Evolutionary conservation across 2,113 vertebrate species (phyloP).

Genomic region (Burhinus bistriatus): DNA sequence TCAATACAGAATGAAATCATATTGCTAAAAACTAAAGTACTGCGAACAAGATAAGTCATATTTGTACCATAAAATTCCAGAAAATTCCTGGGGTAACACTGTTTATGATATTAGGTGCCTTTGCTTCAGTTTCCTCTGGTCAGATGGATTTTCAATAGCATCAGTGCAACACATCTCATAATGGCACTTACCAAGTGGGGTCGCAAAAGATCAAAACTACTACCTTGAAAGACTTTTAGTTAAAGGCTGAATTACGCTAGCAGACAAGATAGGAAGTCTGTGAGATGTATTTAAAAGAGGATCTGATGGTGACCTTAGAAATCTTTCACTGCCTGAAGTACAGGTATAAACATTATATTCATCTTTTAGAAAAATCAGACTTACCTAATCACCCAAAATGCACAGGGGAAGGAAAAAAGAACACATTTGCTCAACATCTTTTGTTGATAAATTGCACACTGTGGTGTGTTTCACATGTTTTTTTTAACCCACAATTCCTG

Average conservation of each 20-base stretch:
- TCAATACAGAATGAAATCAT: neutral
- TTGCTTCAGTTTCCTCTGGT: neutral
- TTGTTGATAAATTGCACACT: neutral
- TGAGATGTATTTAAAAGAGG: neutral
- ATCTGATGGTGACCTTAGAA: neutral
- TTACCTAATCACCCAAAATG: neutral
- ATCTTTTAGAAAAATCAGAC: neutral
- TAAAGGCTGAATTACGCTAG: neutral
- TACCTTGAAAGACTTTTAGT: neutral
- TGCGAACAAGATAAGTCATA: neutral
- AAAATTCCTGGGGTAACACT: neutral
- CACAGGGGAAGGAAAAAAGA: fast-evolving
- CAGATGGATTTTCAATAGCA: neutral
- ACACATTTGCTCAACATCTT: neutral
- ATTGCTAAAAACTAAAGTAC: neutral
- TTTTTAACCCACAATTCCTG: neutral
- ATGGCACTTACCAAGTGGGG: neutral
- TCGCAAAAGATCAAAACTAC: neutral
- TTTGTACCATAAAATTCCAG: neutral
- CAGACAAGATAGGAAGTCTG: neutral
- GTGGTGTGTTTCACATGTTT: neutral
- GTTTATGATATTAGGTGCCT: neutral
- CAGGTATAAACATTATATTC: neutral
- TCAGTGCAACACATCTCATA: neutral
- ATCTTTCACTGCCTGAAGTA: neutral